Evolutionary conservation across 2,888 invertebrate genomes (phyloP).

Genomic region (Dryadula phaetusa): DNA sequence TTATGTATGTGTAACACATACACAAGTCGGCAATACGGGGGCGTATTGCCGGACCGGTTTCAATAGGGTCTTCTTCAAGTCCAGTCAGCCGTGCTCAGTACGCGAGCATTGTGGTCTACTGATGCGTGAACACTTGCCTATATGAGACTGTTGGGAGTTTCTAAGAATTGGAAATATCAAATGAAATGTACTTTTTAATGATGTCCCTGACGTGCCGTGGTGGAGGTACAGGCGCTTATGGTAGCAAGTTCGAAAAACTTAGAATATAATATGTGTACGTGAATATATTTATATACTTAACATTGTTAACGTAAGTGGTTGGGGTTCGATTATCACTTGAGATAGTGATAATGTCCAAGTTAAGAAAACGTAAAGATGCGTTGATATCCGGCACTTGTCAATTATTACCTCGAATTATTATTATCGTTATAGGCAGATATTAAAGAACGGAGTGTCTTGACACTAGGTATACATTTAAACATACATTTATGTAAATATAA

Average conservation of each 20-base stretch:
- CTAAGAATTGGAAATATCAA: conserved; percentile 6
- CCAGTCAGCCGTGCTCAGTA: conserved; percentile 21
- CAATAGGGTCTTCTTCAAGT: conserved; percentile 19
- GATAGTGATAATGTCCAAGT: too few species aligned
- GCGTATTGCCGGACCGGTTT: conserved; percentile 8
- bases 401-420: too few species aligned
- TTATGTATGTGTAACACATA: too few species aligned
- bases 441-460: too few species aligned
- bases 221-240: not conserved
- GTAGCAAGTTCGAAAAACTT: not conserved
- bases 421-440: too few species aligned
- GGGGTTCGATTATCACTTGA: too few species aligned
- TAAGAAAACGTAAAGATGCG: too few species aligned
- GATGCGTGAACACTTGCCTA: conserved; percentile 16
- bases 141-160: conserved; percentile 2
- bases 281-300: not conserved
- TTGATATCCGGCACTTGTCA: too few species aligned
- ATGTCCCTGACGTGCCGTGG: not conserved
- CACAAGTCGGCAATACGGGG: too few species aligned
- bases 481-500: too few species aligned
- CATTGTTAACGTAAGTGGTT: too few species aligned
- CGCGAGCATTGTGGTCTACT: conserved; percentile 1
- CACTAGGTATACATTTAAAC: too few species aligned
- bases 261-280: not conserved
- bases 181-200: conserved; percentile 6